Evolutionary conservation across 1,140 invertebrate genomes (phyloP).

Genomic region (Drosophila tsacasi): DNA sequence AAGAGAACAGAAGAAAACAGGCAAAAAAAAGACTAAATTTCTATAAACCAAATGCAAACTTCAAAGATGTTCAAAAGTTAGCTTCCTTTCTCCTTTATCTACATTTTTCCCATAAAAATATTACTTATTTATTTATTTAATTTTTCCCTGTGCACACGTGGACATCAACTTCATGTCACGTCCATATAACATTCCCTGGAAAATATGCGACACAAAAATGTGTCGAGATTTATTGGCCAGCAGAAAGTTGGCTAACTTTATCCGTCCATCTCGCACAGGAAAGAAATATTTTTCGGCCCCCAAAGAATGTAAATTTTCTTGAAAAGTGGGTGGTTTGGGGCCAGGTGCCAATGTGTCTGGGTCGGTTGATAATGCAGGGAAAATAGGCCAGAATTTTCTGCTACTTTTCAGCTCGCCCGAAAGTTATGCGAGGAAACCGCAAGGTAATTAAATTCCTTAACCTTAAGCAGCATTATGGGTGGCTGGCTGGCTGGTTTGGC

Average conservation of each 20-base stretch:
- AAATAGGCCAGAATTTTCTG: constrained; percentile 51
- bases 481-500: constrained; percentile 15
- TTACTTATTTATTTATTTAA: not conserved
- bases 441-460: constrained; percentile 78
- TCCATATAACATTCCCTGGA: not conserved
- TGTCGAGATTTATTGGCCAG: constrained; percentile 35
- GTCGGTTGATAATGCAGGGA: constrained; percentile 40
- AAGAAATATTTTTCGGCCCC: constrained; percentile 30
- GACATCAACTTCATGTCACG: not conserved
- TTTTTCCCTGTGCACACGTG: constrained; percentile 2
- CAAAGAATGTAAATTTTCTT: constrained; percentile 39
- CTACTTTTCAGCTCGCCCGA: constrained; percentile 33
- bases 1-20: too few relatives aligned
- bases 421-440: constrained; percentile 67
- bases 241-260: constrained; percentile 3
- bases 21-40: not conserved
- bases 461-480: constrained; percentile 60
- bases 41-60: not conserved
- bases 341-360: constrained; percentile 45
- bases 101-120: not conserved
- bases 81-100: not conserved
- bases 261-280: constrained; percentile 7
- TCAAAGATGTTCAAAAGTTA: not conserved
- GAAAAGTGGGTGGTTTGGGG: not conserved
- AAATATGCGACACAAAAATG: constrained; percentile 34